phyloP scores from a whole-genome alignment of 1,140 invertebrate genomes.

The Caerostris extrusa region DNA sequence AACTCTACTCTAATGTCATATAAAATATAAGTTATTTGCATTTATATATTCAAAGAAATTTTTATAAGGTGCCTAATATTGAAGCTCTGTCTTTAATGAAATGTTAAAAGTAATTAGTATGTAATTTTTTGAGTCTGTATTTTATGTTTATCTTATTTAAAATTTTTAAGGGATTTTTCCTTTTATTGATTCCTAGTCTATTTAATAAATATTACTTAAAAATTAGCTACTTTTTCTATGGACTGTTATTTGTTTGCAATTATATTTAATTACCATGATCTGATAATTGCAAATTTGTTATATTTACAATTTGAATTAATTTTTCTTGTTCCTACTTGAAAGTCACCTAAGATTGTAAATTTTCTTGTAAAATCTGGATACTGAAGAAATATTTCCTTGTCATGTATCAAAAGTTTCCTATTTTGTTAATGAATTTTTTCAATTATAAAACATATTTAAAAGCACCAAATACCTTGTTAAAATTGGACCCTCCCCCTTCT shows the following conservation, averaged over 20 bases:
- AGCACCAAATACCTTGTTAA: conserved; percentile 74
- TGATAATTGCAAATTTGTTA: conserved; percentile 18
- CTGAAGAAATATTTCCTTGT: conserved; percentile 62
- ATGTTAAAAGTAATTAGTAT: conserved; percentile 26
- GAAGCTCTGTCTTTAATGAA: neutral
- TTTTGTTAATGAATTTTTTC: conserved; percentile 70
- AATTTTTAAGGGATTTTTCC: conserved; percentile 28
- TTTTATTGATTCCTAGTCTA: conserved; percentile 61
- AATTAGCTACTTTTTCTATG: conserved; percentile 70
- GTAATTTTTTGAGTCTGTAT: conserved; percentile 14
- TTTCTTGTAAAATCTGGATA: conserved; percentile 59
- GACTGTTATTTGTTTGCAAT: conserved; percentile 45
- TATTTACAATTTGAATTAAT: conserved; percentile 44
- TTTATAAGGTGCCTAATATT: conserved; percentile 39
- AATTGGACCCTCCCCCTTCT: conserved; percentile 26
- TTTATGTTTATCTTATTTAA: conserved; percentile 51
- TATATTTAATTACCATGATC: conserved; percentile 33
- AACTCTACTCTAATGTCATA: conserved; percentile 56
- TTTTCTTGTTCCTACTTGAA: conserved; percentile 67
- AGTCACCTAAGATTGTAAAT: conserved; percentile 40
- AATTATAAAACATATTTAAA: conserved; percentile 39
- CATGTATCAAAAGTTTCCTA: conserved; percentile 72
- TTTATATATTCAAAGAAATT: conserved; percentile 52
- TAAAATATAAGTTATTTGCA: conserved; percentile 54
- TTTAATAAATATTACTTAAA: conserved; percentile 24